phyloP scores from a whole-genome alignment of 1,140 invertebrate species.

The Trypoxylus dichotomus region DNA sequence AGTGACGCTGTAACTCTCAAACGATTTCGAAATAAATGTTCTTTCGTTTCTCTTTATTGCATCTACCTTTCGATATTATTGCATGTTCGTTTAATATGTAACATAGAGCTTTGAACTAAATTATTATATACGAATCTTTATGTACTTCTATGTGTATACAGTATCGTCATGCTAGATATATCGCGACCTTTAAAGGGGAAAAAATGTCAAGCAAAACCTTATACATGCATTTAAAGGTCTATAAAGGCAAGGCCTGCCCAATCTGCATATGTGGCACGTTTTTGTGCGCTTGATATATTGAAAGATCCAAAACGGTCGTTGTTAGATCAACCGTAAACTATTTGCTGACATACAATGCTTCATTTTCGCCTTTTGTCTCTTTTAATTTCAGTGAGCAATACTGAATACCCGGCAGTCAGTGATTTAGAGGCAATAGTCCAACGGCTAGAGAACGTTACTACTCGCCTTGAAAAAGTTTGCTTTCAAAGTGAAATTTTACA shows the following conservation, averaged over 20 bases:
- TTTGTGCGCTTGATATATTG: neutral
- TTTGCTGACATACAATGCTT: neutral
- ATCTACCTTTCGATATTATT: no score
- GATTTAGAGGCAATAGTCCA: slow-evolving; percentile 71
- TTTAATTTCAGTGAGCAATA: slow-evolving; percentile 26
- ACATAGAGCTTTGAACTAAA: no score
- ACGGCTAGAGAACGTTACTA: slow-evolving; percentile 74
- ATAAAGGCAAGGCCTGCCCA: neutral
- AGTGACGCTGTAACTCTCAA: no score
- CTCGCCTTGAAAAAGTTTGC: slow-evolving; percentile 62
- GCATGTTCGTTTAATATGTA: no score
- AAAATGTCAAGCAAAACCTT: neutral
- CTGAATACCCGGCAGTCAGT: slow-evolving; percentile 40
- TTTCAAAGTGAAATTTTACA: slow-evolving; percentile 37
- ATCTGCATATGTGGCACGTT: neutral
- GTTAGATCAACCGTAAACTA: slow-evolving; percentile 4
- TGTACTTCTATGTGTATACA: no score
- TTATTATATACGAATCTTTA: no score
- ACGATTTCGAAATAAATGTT: no score
- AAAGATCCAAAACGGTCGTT: neutral
- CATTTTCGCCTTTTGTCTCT: neutral
- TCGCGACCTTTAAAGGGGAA: neutral
- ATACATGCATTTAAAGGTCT: neutral
- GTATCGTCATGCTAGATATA: neutral
- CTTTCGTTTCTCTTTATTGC: no score